Base-by-base conservation (phyloP, 35 echinoderm and acorn worm species). In the Apostichopus californicus region DNA sequence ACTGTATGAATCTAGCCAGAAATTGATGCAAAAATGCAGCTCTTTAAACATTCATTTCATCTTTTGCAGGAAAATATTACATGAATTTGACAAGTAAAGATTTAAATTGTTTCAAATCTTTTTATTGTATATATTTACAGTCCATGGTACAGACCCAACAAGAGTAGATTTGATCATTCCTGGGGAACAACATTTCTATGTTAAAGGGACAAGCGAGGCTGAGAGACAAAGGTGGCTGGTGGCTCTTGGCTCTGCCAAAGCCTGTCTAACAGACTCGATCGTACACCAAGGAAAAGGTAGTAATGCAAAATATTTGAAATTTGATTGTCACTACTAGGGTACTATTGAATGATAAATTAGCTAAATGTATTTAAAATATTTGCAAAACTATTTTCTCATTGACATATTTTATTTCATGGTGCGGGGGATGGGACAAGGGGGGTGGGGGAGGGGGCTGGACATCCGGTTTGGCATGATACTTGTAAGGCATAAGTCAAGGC, bases 181-280 rank as follows among this genome's bases (percentile, higher is more conserved):
- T 21, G 95, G 95, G 17, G 96, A 96, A 58, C 97, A 99, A 89
- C 95, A 99, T 93, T 99, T 99, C 79, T 99, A 96, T 80, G 95
- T 99, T 23, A 80, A 93, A 87, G 93, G 97, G 7, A 57, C 95
- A 3, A 94, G 92, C 54, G 95, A 95, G 56, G 97, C 97, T 10
- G 97, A 99, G 64, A 92, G 97, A 56, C 97, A 99, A 65, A 88
- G 94, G 70, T 99, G 95, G 97, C 93, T 99, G 23, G 97, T 96
- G 6, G 97, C 97, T 24, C 87, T 99, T 14, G 97, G 97, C 24
- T 96, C 95, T n/a, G 91, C 97, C 23, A 99, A 96, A 80, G 95
- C 97, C 6, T 99, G 97, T 84, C 89, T 99, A 8, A 92, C 96
- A 34, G 94, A 98, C 77, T 94, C 94, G 22, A 98, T 94, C 79